Percentiles rank a stretch among this genome's conserved stretches.
Conservation (phyloP, 2,888 invertebrate species). For the Nomada fucata region DNA sequence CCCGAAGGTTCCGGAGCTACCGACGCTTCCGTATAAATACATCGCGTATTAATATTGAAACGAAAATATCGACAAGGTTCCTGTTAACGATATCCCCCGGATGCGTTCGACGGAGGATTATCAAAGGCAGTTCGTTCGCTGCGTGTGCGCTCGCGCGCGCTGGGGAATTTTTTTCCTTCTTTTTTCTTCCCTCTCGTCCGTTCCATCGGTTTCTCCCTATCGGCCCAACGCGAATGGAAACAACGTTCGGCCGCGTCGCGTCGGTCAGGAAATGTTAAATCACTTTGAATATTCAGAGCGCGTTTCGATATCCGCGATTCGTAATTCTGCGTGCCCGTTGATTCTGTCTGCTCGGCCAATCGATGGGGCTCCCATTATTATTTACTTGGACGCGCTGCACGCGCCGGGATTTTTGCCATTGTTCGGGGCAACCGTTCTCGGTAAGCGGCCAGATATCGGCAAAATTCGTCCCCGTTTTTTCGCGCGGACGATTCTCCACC, state of each 20-base stretch:
- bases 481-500: too few relatives aligned
- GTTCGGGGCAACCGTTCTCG: constrained; percentile 17
- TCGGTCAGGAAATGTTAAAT: constrained; percentile 50
- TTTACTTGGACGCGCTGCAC: constrained; percentile 62
- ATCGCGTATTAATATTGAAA: neutral
- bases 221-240: constrained; percentile 14
- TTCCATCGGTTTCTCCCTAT: constrained; percentile 15
- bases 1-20: neutral
- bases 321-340: constrained; percentile 48
- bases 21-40: neutral
- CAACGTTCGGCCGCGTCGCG: constrained; percentile 26
- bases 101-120: constrained; percentile 2
- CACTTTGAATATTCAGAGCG: constrained; percentile 67
- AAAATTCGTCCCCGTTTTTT: constrained; percentile 21
- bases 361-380: constrained; percentile 67
- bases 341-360: constrained; percentile 31
- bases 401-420: constrained; percentile 45
- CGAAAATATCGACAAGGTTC: neutral
- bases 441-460: constrained; percentile 51
- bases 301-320: constrained; percentile 51
- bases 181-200: neutral
- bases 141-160: too few relatives aligned
- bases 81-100: constrained; percentile 3
- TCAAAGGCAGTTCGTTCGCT: neutral
- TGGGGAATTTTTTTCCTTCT: neutral